Conservation (phyloP, 2,888 invertebrate species). For the Bombylius discolor region DNA sequence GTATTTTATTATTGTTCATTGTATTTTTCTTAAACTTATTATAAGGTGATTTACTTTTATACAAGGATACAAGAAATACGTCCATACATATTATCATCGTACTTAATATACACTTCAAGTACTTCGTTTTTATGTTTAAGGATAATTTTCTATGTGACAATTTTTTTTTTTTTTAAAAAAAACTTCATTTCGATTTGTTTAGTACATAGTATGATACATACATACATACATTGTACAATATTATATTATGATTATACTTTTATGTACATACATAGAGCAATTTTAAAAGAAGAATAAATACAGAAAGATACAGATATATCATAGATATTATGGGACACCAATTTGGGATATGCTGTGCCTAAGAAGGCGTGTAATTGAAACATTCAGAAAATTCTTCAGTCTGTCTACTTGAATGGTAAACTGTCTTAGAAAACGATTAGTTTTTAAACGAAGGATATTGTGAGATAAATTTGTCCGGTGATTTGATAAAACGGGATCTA, state of each 20-base stretch:
- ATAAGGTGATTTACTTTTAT: too few species aligned
- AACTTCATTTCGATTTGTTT: background rate
- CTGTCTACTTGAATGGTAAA: slow-evolving; percentile 9
- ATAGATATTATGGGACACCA: slow-evolving; percentile 8
- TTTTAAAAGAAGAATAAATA: background rate
- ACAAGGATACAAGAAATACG: too few species aligned
- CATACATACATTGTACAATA: too few species aligned
- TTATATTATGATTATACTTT: too few species aligned
- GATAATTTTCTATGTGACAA: background rate
- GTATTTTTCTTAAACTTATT: too few species aligned
- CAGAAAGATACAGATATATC: background rate
- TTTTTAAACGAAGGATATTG: slow-evolving; percentile 16
- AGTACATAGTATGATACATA: too few species aligned
- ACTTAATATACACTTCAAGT: too few species aligned
- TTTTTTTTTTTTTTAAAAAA: background rate
- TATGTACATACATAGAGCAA: background rate
- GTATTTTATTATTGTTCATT: too few species aligned
- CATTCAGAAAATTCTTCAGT: slow-evolving; percentile 30
- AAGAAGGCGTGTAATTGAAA: slow-evolving; percentile 41
- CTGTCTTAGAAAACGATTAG: slow-evolving; percentile 16
- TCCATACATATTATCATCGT: too few species aligned
- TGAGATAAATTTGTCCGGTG: slow-evolving; percentile 16
- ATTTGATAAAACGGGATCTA: slow-evolving; percentile 13
- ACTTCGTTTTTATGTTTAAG: background rate
- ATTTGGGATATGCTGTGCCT: slow-evolving; percentile 32